Conservation (phyloP, 2,888 invertebrate genomes). For the Drosophila sordidula region DNA sequence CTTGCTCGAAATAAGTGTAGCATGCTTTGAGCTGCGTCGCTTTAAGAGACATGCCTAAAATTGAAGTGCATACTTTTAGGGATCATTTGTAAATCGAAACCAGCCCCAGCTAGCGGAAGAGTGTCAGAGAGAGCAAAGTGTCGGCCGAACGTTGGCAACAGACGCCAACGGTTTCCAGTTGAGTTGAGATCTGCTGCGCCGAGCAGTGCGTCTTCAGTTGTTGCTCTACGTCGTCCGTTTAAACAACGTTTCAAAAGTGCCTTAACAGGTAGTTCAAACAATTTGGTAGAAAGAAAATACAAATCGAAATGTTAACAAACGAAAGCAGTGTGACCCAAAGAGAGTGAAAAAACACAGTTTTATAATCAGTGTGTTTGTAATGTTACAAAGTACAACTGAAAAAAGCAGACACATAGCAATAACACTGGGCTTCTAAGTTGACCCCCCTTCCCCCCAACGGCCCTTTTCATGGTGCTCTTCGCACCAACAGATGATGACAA, state of each 20-base stretch:
- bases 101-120: neutral
- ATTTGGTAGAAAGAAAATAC: slow-evolving; percentile 22
- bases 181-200: slow-evolving; percentile 22
- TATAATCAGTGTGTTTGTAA: slow-evolving; percentile 20
- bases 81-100: neutral
- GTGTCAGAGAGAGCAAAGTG: slow-evolving; percentile 7
- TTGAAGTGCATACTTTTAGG: slow-evolving; percentile 15
- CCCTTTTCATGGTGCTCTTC: slow-evolving; percentile 19
- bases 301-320: slow-evolving; percentile 14
- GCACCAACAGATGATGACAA: slow-evolving; percentile 46
- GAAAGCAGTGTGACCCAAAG: slow-evolving; percentile 2
- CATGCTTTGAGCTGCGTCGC: neutral
- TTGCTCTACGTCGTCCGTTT: slow-evolving; percentile 14
- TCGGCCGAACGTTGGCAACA: slow-evolving; percentile 40
- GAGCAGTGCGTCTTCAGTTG: slow-evolving; percentile 43
- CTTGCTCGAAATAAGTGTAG: neutral
- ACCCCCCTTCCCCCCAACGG: slow-evolving; percentile 20
- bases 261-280: slow-evolving; percentile 41
- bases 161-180: slow-evolving; percentile 21
- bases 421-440: slow-evolving; percentile 5
- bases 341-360: slow-evolving; percentile 11
- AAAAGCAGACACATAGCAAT: slow-evolving; percentile 10
- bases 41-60: neutral
- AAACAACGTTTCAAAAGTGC: neutral
- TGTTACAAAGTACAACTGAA: slow-evolving; percentile 52